phyloP scores from a whole-genome alignment of 2,888 invertebrate genomes.

The Spodoptera littoralis region DNA sequence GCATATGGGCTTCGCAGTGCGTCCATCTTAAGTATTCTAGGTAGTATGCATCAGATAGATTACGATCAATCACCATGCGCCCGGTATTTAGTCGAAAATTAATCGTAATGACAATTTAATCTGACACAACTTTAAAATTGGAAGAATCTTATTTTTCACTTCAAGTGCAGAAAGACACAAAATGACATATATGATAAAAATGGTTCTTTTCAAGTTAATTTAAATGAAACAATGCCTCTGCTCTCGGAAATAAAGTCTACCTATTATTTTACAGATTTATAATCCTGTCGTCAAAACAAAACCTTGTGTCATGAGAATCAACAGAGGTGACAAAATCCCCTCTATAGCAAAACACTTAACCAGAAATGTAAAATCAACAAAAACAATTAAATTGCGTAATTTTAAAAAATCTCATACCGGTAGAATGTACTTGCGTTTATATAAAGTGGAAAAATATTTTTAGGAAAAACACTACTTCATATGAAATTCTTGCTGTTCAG shows the following conservation, averaged over 20 bases:
- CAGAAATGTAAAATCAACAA: not conserved
- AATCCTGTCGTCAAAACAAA: slow-evolving; percentile 8
- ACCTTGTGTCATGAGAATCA: not conserved
- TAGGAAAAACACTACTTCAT: slow-evolving; percentile 20
- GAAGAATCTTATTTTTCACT: slow-evolving; percentile 44
- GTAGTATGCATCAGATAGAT: slow-evolving; percentile 34
- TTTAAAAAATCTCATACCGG: slow-evolving; percentile 50
- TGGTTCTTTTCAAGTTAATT: slow-evolving; percentile 13
- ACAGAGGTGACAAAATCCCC: not conserved
- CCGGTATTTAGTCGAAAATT: slow-evolving; percentile 19
- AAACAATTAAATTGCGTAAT: slow-evolving; percentile 56
- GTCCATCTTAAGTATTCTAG: slow-evolving; percentile 75
- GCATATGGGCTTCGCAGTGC: slow-evolving; percentile 74
- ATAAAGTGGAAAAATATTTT: slow-evolving; percentile 25
- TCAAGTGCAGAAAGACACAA: slow-evolving; percentile 7
- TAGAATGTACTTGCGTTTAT: slow-evolving; percentile 25
- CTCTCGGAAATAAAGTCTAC: slow-evolving; percentile 7
- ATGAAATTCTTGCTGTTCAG: slow-evolving; percentile 4
- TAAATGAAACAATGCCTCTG: slow-evolving; percentile 14
- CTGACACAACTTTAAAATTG: slow-evolving; percentile 53
- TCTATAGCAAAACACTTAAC: not conserved
- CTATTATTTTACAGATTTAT: slow-evolving; percentile 7
- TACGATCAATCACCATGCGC: slow-evolving; percentile 13
- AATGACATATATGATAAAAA: slow-evolving; percentile 2
- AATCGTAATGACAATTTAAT: slow-evolving; percentile 33